Base-by-base conservation (phyloP, 2,888 invertebrate genomes). In the Eilema sororculum region DNA sequence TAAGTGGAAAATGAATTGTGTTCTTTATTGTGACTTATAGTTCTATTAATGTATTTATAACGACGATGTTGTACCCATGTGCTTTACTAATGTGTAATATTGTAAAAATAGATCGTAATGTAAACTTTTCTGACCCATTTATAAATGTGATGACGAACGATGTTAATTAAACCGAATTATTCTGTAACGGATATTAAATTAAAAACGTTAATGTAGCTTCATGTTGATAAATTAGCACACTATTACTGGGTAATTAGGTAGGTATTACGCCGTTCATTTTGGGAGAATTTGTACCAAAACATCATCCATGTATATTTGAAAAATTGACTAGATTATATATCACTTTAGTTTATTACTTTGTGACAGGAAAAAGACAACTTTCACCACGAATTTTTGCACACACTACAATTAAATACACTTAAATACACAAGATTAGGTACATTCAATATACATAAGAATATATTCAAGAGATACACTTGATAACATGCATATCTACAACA, bases 11-110 rank as follows among this genome's bases (percentile, higher is more conserved):
- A 37, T 6, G 6, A 25, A 62, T 5, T 33, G 20, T 22, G 30
- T 22, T 52, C 52, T n/a, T 52, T 41, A 3, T 2, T 41, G 41
- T 41, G 41, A n/a, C 20, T 20, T 20, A 20, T 46, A n/a, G 1
- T 8, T n/a, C 52, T 52, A 20, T 52, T 9, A 20, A n/a, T 9
- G 9, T n/a, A 52, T 52, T n/a, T n/a, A n/a, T 52, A 52, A 52
- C n/a, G n/a, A 52, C 6, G 2, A 52, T n/a, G n/a, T 52, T 52
- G 52, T 52, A n/a, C 9, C 8, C 52, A 52, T 8, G n/a, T 52
- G n/a, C n/a, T 52, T 52, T 52, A 52, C n/a, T 52, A 52, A 52
- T 52, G n/a, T 52, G 52, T 52, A n/a, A 46, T n/a, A 52, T 52
- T 52, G 52, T 52, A 52, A 52, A 52, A 52, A 52, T 52, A 52